Conservation (phyloP, 2,797 vertebrate genomes). For the Galago senegalensis region DNA sequence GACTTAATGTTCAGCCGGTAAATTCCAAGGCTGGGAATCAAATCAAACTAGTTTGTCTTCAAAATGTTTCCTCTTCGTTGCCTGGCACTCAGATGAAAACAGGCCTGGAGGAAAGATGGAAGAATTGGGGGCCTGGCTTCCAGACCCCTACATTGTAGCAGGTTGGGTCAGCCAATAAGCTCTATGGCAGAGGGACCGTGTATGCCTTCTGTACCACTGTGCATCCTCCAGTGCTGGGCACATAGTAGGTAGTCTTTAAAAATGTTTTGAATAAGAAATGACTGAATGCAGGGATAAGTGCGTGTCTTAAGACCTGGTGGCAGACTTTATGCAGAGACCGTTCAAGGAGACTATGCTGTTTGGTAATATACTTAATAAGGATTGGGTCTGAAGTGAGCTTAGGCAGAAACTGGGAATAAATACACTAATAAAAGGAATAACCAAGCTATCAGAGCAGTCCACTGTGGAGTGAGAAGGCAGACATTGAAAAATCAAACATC, state of each 20-base stretch:
- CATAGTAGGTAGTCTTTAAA: not conserved
- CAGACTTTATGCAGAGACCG: not conserved
- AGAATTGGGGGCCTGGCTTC: not conserved
- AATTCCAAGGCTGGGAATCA: not conserved
- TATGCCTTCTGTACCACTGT: not conserved
- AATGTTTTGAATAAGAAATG: not conserved
- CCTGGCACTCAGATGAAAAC: not conserved
- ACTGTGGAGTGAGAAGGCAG: not conserved
- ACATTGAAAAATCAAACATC: not conserved
- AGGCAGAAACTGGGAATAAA: not conserved
- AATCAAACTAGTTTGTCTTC: not conserved
- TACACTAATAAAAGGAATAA: not conserved
- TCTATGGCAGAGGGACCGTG: not conserved
- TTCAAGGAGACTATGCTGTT: not conserved
- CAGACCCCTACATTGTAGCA: accelerated
- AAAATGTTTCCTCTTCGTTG: not conserved
- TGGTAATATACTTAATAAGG: not conserved
- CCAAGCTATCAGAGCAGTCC: too few relatives aligned
- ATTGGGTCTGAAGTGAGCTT: not conserved
- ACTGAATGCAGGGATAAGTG: not conserved
- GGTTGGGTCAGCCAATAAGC: not conserved
- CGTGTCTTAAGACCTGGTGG: not conserved
- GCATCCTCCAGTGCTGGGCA: not conserved
- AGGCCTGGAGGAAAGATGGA: accelerated
- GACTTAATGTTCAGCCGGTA: too few relatives aligned